Base-by-base conservation (phyloP, 2,113 vertebrate species). In the Microtus richardsoni region DNA sequence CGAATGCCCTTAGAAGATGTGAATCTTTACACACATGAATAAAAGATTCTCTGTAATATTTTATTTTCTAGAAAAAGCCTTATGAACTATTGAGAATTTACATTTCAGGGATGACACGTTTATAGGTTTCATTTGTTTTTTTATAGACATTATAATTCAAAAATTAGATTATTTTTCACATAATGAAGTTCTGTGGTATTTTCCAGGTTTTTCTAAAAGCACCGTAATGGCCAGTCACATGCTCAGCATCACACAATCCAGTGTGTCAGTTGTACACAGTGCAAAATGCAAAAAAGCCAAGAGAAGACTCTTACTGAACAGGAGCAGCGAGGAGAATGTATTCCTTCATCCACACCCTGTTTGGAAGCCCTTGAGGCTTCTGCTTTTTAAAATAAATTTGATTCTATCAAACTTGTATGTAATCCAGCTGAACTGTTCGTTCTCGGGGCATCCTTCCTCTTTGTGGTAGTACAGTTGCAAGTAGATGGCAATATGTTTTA, bases 11-110 rank as follows among this genome's bases (percentile, higher is more conserved):
- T 44, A 94, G 89, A 97, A 89, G 94, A 95, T 28, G 39, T 91
- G 86, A 93, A 94, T 93, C 88, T 97, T 58, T 91, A 93, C n/a
- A 84, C 91, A 89, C 91, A n/a, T 89, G 54, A 97, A 86, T 87
- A 96, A 86, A 64, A 95, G 78, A 74, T 89, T 88, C 62, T 87
- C 86, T 88, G 86, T 79, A 83, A 77, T 60, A 19, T 73, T 88
- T 95, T 47, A 49, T 95, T 93, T 96, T 87, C 49, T 73, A 96
- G 73, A 41, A 89, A 97, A 95, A 52, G 7, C n/a, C 68, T 92
- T 94, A 95, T 93, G 73, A 94, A 52, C 66, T 68, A 73, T 66
- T 47, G 77, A 85, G 39, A 52, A n/a, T 90, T 87, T 84, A 91
- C 64, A 80, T 84, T 88, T 95, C 77, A 90, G 44, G n/a, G 21